phyloP scores from a whole-genome alignment of 2,113 vertebrate species.

The Phasianus colchicus region DNA sequence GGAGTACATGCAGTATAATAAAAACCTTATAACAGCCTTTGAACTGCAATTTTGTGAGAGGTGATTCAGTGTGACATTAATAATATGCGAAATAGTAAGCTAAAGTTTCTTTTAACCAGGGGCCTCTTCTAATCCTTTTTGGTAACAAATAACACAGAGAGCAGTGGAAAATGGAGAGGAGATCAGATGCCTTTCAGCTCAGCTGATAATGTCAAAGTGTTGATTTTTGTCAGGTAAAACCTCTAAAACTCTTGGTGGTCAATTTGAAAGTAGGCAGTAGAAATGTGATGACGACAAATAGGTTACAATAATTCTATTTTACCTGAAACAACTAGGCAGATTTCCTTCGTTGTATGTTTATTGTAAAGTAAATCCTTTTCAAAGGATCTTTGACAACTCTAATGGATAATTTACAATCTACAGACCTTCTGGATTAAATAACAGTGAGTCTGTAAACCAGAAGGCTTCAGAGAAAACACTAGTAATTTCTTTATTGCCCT shows the following conservation, averaged over 20 bases:
- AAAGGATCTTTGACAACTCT: conserved; percentile 66
- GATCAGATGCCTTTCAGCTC: fast-evolving
- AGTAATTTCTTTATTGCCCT: conserved; percentile 86
- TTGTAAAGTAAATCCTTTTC: conserved; percentile 69
- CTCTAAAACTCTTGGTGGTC: not conserved
- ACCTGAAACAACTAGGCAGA: conserved; percentile 8
- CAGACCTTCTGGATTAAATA: conserved; percentile 77
- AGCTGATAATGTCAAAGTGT: not conserved
- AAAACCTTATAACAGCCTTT: not conserved
- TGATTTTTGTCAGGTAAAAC: not conserved
- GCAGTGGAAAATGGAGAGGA: not conserved
- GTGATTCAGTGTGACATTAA: not conserved
- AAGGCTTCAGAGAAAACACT: conserved; percentile 74
- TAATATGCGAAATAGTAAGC: not conserved
- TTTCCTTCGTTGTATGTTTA: conserved; percentile 52
- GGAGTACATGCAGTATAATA: not conserved
- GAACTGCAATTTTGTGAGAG: not conserved
- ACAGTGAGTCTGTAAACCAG: conserved; percentile 77
- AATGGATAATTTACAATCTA: conserved; percentile 82
- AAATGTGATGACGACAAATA: not conserved
- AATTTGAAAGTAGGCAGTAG: not conserved
- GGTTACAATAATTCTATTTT: conserved; percentile 1
- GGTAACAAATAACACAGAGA: not conserved
- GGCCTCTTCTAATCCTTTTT: not conserved
- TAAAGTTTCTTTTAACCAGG: not conserved